Conservation (phyloP, 2,113 vertebrate genomes). For the Chinchilla lanigera region DNA sequence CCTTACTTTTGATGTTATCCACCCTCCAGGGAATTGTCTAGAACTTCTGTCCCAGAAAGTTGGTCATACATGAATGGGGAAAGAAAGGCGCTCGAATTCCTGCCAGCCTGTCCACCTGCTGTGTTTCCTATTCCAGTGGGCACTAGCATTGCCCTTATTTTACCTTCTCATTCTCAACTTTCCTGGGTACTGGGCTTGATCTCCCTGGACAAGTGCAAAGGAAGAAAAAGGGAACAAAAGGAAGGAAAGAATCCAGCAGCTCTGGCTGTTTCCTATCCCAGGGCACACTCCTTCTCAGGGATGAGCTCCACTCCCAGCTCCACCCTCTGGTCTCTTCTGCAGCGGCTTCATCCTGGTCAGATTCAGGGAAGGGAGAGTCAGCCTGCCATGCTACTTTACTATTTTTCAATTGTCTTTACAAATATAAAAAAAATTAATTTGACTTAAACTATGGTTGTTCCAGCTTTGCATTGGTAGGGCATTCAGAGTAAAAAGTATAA, state of each 20-base stretch:
- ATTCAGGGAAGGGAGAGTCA: neutral
- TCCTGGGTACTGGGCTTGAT: neutral
- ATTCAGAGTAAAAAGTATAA: conserved; percentile 44
- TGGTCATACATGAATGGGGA: neutral
- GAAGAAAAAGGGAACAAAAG: neutral
- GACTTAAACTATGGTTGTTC: conserved; percentile 3
- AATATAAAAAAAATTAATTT: conserved; percentile 52
- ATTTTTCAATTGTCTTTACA: conserved; percentile 45
- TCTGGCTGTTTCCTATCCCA: neutral
- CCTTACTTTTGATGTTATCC: neutral
- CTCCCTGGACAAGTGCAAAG: neutral
- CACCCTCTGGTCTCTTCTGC: neutral
- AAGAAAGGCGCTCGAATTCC: neutral
- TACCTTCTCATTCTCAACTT: neutral
- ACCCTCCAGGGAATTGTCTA: too few species aligned
- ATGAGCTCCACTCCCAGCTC: neutral
- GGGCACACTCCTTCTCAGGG: neutral
- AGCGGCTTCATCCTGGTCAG: neutral
- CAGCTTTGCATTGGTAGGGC: neutral
- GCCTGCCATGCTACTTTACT: neutral
- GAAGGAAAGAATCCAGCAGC: neutral
- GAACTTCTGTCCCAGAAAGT: neutral
- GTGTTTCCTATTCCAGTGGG: neutral
- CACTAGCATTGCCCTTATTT: neutral
- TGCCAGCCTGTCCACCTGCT: too few species aligned